These are phyloP conservation scores for Oriolus oriolus DNA, from an alignment of 2,113 vertebrate species.

Conservation along the genomic window DNA sequence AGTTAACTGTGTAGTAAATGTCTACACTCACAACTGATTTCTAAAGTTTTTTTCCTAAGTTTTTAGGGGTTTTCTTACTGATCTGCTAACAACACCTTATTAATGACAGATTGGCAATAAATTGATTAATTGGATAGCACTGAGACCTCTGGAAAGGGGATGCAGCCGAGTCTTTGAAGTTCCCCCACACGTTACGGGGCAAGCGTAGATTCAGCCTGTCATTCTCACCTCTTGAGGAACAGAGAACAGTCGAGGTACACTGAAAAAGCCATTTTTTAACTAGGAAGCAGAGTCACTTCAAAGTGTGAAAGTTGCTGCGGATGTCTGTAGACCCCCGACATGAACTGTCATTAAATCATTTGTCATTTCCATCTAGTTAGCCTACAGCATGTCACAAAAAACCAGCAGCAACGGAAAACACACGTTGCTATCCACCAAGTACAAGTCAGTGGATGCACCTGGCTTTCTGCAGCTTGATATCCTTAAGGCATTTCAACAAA, in stretches of 20 bases:
- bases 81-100: not conserved
- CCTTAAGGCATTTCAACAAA: not conserved
- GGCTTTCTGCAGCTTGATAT: not conserved
- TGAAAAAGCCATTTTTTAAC: not conserved
- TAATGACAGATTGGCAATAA: not conserved
- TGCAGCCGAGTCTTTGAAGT: not conserved
- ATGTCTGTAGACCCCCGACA: not conserved
- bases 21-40: not conserved
- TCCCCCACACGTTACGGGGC: not conserved
- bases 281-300: not conserved
- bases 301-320: not conserved
- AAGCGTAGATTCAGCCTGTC: not conserved
- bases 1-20: not conserved
- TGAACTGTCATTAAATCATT: not conserved
- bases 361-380: not conserved
- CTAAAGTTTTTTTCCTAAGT: not conserved
- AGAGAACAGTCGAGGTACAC: accelerated
- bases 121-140: not conserved
- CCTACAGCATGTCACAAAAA: not conserved
- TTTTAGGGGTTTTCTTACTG: not conserved
- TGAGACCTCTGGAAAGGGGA: not conserved
- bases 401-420: not conserved
- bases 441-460: not conserved
- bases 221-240: not conserved
- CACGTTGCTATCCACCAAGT: not conserved